Conservation (phyloP, 2,797 vertebrate genomes). For the Onychomys torridus region DNA sequence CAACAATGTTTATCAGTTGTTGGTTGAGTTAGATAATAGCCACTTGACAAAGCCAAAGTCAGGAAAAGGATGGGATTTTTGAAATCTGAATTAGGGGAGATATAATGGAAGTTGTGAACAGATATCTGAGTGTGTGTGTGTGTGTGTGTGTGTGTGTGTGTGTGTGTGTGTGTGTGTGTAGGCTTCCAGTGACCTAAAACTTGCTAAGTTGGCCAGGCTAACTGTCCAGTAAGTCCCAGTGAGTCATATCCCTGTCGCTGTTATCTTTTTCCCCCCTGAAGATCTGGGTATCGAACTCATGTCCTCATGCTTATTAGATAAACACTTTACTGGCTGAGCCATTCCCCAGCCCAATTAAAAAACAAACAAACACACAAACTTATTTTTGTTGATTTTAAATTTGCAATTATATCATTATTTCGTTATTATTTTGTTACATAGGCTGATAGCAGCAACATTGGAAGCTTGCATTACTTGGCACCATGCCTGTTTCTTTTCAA, state of each 20-base stretch:
- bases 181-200: not conserved
- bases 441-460: not conserved
- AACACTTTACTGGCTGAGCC: not conserved
- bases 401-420: not conserved
- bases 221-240: not conserved
- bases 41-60: conserved; percentile 35
- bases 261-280: not conserved
- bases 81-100: conserved; percentile 21
- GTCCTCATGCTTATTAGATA: not conserved
- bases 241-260: not conserved
- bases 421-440: not conserved
- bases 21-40: conserved; percentile 29
- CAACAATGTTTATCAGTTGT: conserved; percentile 20
- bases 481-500: conserved; percentile 21
- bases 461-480: conserved; percentile 58
- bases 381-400: conserved; percentile 41
- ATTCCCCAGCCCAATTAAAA: not conserved
- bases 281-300: not conserved
- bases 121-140: not conserved
- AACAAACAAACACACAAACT: not conserved
- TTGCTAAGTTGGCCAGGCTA: not conserved
- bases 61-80: conserved; percentile 24
- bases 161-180: not conserved
- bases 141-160: not conserved
- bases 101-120: not conserved